These are phyloP conservation scores for Capreolus pygargus DNA, from an alignment of 2,113 vertebrate genomes.

Conservation along the genomic window DNA sequence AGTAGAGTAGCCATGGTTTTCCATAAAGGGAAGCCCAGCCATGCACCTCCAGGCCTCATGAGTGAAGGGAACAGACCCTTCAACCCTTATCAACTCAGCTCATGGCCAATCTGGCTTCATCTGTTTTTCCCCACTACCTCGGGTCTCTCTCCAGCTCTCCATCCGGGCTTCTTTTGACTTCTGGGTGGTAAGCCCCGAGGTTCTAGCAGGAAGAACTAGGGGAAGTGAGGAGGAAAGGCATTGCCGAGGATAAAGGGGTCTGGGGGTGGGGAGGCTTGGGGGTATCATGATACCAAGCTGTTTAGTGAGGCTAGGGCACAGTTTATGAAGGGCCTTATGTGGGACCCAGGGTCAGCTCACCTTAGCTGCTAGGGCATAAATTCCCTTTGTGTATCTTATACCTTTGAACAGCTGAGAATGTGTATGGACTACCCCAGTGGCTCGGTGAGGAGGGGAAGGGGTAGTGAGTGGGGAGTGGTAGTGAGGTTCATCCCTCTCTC, in stretches of 20 bases:
- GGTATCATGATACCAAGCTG: not conserved
- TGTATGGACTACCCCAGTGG: not conserved
- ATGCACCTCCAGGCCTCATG: not conserved
- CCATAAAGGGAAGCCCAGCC: not conserved
- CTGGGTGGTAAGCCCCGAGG: not conserved
- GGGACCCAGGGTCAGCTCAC: not conserved
- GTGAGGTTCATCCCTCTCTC: not conserved
- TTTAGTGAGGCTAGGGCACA: not conserved
- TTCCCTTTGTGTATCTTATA: not conserved
- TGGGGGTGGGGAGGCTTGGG: not conserved
- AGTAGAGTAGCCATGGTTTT: not conserved
- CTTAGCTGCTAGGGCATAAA: not conserved
- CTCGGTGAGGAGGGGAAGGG: not conserved
- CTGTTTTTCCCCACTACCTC: not conserved
- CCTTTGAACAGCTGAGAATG: not conserved
- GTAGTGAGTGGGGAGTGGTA: not conserved
- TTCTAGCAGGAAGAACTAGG: not conserved
- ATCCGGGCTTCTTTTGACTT: not conserved
- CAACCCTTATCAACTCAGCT: not conserved
- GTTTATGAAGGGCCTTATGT: not conserved
- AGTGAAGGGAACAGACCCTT: not conserved
- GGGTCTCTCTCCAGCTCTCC: not conserved
- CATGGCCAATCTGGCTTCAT: not conserved
- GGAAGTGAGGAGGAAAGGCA: not conserved
- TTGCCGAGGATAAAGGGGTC: not conserved